Evolutionary conservation across 2,888 invertebrate species (phyloP).

Genomic region (Rapana venosa): DNA sequence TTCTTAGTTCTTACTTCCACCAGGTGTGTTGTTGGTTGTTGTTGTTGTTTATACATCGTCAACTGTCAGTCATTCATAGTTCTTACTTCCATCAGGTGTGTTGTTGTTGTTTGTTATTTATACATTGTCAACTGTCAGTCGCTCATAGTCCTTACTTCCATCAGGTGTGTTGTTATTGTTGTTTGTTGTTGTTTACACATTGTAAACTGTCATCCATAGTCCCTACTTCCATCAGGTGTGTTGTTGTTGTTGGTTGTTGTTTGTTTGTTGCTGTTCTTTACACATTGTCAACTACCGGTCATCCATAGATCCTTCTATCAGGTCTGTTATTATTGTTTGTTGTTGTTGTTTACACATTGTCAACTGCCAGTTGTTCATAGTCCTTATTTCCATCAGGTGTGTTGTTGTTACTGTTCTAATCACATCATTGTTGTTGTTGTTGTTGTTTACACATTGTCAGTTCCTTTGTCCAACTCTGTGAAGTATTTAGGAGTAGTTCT

Average conservation of each 20-base stretch:
- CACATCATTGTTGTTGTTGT: too few species aligned
- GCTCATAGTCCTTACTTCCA: too few species aligned
- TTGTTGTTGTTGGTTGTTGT: neutral
- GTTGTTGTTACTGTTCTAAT: neutral
- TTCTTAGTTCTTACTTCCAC: neutral
- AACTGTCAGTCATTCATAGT: constrained; percentile 86
- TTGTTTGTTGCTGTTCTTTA: constrained; percentile 82
- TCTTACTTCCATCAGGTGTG: constrained; percentile 88
- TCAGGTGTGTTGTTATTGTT: too few species aligned
- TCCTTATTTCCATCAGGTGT: neutral
- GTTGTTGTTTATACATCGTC: too few species aligned
- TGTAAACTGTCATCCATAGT: neutral
- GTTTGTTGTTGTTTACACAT: too few species aligned
- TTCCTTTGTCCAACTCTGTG: too few species aligned
- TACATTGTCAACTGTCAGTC: constrained; percentile 79
- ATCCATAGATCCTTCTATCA: constrained; percentile 91
- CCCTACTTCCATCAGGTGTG: neutral
- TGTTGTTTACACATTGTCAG: too few species aligned
- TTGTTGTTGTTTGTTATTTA: too few species aligned
- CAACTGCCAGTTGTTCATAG: neutral
- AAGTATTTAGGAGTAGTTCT: too few species aligned
- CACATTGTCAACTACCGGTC: constrained; percentile 82
- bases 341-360: neutral
- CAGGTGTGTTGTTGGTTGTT: neutral
- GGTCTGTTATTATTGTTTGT: constrained; percentile 13